Evolutionary conservation across 2,797 vertebrate genomes (phyloP), one percentile per base, ranked within the genome.

Genomic region (Calcarius lapponicus): DNA sequence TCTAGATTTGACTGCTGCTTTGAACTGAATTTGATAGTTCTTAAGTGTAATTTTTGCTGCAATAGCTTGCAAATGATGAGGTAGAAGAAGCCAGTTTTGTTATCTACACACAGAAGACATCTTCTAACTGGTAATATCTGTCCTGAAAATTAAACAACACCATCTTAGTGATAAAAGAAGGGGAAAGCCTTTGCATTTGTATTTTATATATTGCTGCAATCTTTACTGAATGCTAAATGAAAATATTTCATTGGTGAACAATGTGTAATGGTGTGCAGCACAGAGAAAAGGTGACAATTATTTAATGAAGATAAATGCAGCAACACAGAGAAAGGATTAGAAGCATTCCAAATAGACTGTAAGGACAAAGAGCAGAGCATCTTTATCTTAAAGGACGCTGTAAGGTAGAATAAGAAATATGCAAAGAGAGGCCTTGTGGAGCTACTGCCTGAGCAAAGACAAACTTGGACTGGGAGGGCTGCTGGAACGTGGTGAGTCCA

Each of bases 21-120:
- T 95, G 57, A 93, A 72, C 43, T 40, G 71, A 53, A 51, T 73
- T 86, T 66, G 36, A 64, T 89, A 65, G 76, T 54, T 56, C 58
- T 85, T 82, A 76, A 91, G 75, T 86, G 43, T 81, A 70, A 62
- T 95, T 94, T 96, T 70, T 48, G 17, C 43, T 76, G 32, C 50
- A 36, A 74, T 76, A 80, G 16, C 61, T 95, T 74, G 69, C 50
- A 76, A 51, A 40, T 54, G 28, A 42, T 65, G 58, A 90, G 40
- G 26, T 29, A 50, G 79, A 42, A 82, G 45, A 67, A 83, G 51
- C 32, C 57, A 29, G 47, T 53, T 79, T 87, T 82, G 25, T 72
- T 92, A 65, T 61, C 74, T 78, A 7, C 28, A 60, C 1, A 10
- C 60, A 81, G 40, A 43, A 61, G 61, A 24, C 15, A 40, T 81